Evolutionary conservation across 2,888 invertebrate genomes (phyloP), one percentile per base, ranked within the genome.

Genomic region (Zhuqinia jingwanae): DNA sequence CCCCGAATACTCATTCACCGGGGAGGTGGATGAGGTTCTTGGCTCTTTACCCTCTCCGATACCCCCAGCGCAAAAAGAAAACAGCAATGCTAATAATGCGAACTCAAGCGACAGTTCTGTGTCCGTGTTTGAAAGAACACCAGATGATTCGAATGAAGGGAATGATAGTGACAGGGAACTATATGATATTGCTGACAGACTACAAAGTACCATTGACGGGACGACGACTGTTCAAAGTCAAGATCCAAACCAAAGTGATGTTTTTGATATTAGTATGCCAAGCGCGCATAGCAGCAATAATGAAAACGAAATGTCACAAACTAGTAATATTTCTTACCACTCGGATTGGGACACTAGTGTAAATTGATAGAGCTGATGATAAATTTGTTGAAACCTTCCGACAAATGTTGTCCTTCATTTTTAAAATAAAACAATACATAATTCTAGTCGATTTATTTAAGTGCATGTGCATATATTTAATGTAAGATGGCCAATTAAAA

Each of bases 251-350:
- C 10, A 22, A n/a, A 77, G 76, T 65, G 36, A 56, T 15, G 58
- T 60, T 10, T 56, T 85, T 11, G 84, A 85, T 70, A 70, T 85
- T 0, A 85, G 84, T 50, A 85, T 85, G 84, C 78, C 77, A 17
- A 85, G 83, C 27, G 77, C 13, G 6, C 3, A 30, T 20, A 27
- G 20, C 22, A 2, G 53, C 1, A 30, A 20, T n/a, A 68, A 53
- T 53, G 68, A 58, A 5, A 13, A 10, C n/a, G 53, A 83, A 17
- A 56, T 77, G 45, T 83, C 83, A 0, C 76, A 53, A 27, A 65
- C 22, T 5, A 83, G 83, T 27, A 47, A 58, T 42, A 56, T 83
- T 17, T 83, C 83, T 5, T 83, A 65, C 56, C 65, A 50, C 42
- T 83, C 83, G 0, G 83, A 83, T 17, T 70, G 11, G 22, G 68